These are phyloP conservation scores for Tinea pellionella DNA, from an alignment of 2,888 invertebrate genomes.

Conservation along the genomic window DNA sequence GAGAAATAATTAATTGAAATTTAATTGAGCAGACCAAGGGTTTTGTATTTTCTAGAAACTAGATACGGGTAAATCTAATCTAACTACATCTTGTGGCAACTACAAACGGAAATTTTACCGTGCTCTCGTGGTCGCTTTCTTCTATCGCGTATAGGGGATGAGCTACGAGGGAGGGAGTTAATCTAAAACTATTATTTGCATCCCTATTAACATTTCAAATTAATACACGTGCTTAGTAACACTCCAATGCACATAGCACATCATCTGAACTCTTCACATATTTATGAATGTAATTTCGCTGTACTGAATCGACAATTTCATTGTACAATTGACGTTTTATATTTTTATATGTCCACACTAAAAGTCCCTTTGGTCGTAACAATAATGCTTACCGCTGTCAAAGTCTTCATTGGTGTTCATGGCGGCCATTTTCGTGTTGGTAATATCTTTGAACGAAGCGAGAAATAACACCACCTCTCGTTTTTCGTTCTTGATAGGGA, in stretches of 20 bases:
- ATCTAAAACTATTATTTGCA: constrained; percentile 28
- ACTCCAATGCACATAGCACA: neutral
- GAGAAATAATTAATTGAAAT: neutral
- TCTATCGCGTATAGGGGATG: constrained; percentile 41
- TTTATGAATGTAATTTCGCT: neutral
- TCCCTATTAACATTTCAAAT: constrained; percentile 31
- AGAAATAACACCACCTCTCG: constrained; percentile 95
- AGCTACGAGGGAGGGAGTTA: constrained; percentile 37
- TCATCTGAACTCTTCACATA: neutral
- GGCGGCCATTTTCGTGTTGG: constrained; percentile 89
- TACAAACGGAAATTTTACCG: constrained; percentile 38
- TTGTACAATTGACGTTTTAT: neutral
- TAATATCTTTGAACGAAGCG: constrained; percentile 97
- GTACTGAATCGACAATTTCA: neutral
- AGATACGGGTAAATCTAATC: neutral
- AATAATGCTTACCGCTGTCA: constrained; percentile 80
- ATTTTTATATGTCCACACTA: neutral
- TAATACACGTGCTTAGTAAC: constrained; percentile 43
- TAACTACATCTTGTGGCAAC: neutral
- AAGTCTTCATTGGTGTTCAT: constrained; percentile 86
- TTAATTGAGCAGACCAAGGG: neutral
- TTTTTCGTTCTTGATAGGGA: constrained; percentile 98
- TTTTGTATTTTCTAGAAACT: neutral
- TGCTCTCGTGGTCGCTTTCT: constrained; percentile 55
- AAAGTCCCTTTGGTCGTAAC: neutral